Evolutionary conservation across 2,888 invertebrate genomes (phyloP), one percentile per base, ranked within the genome.

Genomic region (Folsomia manolachei): DNA sequence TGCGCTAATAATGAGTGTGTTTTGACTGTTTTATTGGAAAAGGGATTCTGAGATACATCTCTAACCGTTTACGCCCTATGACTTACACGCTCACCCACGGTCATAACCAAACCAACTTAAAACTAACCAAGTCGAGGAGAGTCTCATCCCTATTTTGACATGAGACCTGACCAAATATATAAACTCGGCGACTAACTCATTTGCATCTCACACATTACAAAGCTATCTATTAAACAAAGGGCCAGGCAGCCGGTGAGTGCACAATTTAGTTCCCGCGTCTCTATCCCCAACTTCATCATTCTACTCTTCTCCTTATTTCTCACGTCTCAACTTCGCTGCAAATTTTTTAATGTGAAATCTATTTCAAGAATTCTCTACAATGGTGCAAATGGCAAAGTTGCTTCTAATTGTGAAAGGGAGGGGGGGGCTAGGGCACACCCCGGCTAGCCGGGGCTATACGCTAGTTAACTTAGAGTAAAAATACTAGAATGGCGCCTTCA

Each of bases 1-100:
- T 64, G 64, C 21, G 26, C 64, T 64, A 27, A 64, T 64, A 64
- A 64, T 64, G 64, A 64, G 64, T 64, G n/a, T 64, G 64, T 27
- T 64, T 26, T 64, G 64, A 64, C 64, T 64, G 27, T 64, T 64
- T 64, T 62, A 62, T 62, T 62, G 62, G 62, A 62, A 62, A 62
- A 18, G 62, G 62, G 25, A 60, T 60, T 39, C 39, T n/a, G 14
- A 39, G 7, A 39, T 39, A 14, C 39, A 39, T 39, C 39, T 39
- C 39, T 39, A 39, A 39, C 39, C 4, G 39, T 39, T 39, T 39
- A 39, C 39, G 39, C 39, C 39, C 39, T 39, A 14, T 14, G 14
- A 9, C 39, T 39, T 14, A 39, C 14, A 39, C 39, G 39, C 14
- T 39, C 39, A 39, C 39, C 39, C 39, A 39, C 39, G n/a, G n/a